Evolutionary conservation across 2,888 invertebrate genomes (phyloP).

Genomic region (Junonia oenone): DNA sequence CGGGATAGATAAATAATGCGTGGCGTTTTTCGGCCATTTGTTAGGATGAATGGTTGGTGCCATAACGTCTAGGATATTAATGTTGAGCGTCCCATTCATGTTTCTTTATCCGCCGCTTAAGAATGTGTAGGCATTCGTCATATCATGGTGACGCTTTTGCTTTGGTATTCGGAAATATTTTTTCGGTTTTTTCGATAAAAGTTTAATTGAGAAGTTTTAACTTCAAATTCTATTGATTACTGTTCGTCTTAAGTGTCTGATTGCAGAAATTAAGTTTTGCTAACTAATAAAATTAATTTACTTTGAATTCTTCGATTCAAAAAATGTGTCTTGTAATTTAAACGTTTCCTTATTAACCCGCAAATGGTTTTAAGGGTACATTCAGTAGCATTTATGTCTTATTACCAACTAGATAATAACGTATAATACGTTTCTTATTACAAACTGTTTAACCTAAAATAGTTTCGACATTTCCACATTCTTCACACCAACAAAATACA

Average conservation of each 20-base stretch:
- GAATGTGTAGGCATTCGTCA: slow-evolving; percentile 43
- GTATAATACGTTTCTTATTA: too few relatives aligned
- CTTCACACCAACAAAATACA: background rate
- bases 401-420: too few relatives aligned
- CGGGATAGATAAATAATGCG: slow-evolving; percentile 68
- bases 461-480: background rate
- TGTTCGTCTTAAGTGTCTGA: too few relatives aligned
- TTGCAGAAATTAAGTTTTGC: too few relatives aligned
- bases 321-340: too few relatives aligned
- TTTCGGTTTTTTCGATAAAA: background rate
- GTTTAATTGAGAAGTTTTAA: background rate
- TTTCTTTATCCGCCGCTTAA: slow-evolving; percentile 33
- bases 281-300: too few relatives aligned
- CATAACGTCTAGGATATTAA: slow-evolving; percentile 64
- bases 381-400: too few relatives aligned
- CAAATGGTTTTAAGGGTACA: too few relatives aligned
- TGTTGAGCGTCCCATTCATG: slow-evolving; percentile 49
- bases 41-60: slow-evolving; percentile 63
- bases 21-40: slow-evolving; percentile 54
- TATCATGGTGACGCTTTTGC: slow-evolving; percentile 33
- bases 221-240: too few relatives aligned
- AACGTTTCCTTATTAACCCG: too few relatives aligned
- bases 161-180: slow-evolving; percentile 15
- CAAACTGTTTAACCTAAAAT: too few relatives aligned
- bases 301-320: too few relatives aligned